phyloP scores from a whole-genome alignment of 2,113 vertebrate species.

The Azemiops feae region DNA sequence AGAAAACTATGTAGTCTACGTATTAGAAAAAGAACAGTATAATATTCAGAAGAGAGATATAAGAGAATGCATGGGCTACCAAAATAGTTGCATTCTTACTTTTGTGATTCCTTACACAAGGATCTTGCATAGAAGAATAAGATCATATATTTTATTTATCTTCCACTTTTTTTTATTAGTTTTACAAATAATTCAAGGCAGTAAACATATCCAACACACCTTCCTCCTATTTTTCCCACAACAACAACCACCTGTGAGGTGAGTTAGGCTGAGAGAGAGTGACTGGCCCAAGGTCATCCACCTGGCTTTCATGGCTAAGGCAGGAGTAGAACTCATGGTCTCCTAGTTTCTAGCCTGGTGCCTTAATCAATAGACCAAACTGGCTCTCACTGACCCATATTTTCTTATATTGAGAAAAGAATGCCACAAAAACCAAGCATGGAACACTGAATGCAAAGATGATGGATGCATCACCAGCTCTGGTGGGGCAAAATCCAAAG shows the following conservation, averaged over 20 bases:
- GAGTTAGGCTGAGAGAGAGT: too few relatives aligned
- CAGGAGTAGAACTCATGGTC: too few relatives aligned
- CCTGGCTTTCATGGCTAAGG: too few relatives aligned
- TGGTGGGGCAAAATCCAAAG: neutral
- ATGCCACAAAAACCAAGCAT: neutral
- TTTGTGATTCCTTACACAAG: neutral
- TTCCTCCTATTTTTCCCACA: too few relatives aligned
- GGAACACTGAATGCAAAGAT: neutral
- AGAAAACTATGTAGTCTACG: neutral
- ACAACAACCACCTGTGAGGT: too few relatives aligned
- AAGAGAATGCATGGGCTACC: neutral
- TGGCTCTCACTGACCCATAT: too few relatives aligned
- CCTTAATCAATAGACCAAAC: too few relatives aligned
- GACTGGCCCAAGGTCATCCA: too few relatives aligned
- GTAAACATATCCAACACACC: too few relatives aligned
- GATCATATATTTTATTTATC: neutral
- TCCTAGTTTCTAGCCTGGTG: too few relatives aligned
- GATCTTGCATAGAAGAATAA: neutral
- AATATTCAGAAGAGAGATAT: neutral
- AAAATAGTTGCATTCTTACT: neutral
- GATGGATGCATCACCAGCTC: neutral
- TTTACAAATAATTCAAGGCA: too few relatives aligned
- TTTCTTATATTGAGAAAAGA: neutral
- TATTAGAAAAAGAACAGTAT: neutral
- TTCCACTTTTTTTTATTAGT: too few relatives aligned